A percentile compares a stretch with the other conserved stretches of the same genome.
Evolutionary conservation across 2,888 invertebrate genomes (phyloP).

Genomic region (Plebejus melissa): DNA sequence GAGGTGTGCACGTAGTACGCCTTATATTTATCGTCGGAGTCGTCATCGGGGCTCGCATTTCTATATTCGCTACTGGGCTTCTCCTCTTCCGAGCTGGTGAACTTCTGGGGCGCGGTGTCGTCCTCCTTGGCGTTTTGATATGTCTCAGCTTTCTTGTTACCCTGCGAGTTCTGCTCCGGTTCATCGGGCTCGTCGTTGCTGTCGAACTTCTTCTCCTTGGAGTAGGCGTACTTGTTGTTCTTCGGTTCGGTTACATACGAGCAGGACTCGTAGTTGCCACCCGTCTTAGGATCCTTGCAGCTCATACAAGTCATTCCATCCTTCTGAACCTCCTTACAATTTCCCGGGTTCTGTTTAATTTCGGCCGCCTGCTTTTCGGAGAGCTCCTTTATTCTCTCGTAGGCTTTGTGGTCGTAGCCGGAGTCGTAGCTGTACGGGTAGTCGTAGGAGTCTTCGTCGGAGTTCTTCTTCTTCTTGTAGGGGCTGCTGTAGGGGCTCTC

Average conservation of each 20-base stretch:
- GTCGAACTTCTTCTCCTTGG: slow-evolving; percentile 81
- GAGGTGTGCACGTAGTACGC: slow-evolving; percentile 62
- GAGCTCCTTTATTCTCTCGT: slow-evolving; percentile 78
- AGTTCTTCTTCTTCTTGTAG: slow-evolving; percentile 63
- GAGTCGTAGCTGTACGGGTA: slow-evolving; percentile 72
- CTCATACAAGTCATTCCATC: slow-evolving; percentile 85
- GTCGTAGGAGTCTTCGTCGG: slow-evolving; percentile 61
- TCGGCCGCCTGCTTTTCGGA: slow-evolving; percentile 82
- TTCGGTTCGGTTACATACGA: slow-evolving; percentile 86
- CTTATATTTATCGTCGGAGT: slow-evolving; percentile 60
- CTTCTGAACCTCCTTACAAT: slow-evolving; percentile 82
- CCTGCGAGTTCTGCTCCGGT: slow-evolving; percentile 61
- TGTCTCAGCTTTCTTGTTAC: slow-evolving; percentile 56
- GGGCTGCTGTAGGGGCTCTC: slow-evolving; percentile 66
- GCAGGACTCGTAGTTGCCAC: slow-evolving; percentile 88
- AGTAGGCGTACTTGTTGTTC: slow-evolving; percentile 84
- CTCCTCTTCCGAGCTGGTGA: slow-evolving; percentile 47
- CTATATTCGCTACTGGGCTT: slow-evolving; percentile 52
- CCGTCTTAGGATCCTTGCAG: slow-evolving; percentile 86
- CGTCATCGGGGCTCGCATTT: slow-evolving; percentile 49
- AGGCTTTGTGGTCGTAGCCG: slow-evolving; percentile 75
- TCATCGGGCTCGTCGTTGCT: slow-evolving; percentile 79
- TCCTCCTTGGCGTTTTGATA: slow-evolving; percentile 53
- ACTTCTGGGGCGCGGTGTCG: slow-evolving; percentile 48
- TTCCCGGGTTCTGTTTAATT: slow-evolving; percentile 80